Base-by-base conservation (phyloP, 2,113 vertebrate genomes). In the Oriolus oriolus region DNA sequence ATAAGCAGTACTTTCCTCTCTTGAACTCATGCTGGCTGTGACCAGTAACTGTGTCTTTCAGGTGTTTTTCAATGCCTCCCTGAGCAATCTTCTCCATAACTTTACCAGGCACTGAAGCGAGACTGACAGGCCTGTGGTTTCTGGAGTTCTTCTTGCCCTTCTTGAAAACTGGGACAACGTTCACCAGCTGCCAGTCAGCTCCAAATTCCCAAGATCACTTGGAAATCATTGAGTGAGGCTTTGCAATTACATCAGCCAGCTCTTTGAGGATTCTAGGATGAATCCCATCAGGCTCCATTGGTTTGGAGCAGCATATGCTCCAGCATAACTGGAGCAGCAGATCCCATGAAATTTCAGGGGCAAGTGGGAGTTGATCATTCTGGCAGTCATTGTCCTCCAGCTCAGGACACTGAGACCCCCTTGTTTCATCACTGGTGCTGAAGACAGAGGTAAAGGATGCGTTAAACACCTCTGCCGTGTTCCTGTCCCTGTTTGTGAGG, bases 161-260 rank as follows among this genome's bases (percentile, higher is more conserved):
- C 24, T 50, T 65, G 44, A 50, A 89, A 74, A 57, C 1, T 0
- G 0, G 7, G 10, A 73, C 66, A 50, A 73, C 0, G 0, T 33
- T 64, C 26, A 23, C 3, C 10, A 27, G 18, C 14, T 73, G 73
- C 22, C 22, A 65, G 22, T 57, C 52, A 37, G 8, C 3, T 81
- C 31, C 28, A 23, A 15, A 57, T 42, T 88, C 37, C 18, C 37
- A 16, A 88, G 50, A 27, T 31, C 5, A 4, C 31, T 50, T 42
- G 23, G 23, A 57, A 64, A 73, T 57, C 2, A 23, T 16, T 15
- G 21, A 50, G 37, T 56, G 42, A 42, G 11, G 15, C 16, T 57
- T 88, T 44, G 15, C 28, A 22, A 57, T 57, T 49, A 10, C 21
- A 73, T 73, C 31, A 57, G 21, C 35, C 16, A 57, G 4, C 22